Conservation (phyloP, 2,888 invertebrate genomes). For the Graphium colonna region DNA sequence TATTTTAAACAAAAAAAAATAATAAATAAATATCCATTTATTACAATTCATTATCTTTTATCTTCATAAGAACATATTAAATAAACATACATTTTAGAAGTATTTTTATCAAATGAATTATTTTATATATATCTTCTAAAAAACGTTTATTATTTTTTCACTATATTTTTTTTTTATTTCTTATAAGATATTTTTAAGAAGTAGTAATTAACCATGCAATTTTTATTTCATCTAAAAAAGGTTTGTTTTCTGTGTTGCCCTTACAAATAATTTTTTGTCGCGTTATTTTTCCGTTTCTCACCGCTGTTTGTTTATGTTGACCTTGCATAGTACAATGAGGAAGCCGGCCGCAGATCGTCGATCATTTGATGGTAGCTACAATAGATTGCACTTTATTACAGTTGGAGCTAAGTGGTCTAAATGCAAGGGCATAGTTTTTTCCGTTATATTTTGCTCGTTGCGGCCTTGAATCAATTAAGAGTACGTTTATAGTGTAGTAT, state of each 20-base stretch:
- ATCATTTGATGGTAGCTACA: conserved; percentile 32
- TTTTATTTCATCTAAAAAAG: background rate
- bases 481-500: no score
- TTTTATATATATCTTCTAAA: no score
- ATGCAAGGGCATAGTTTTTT: conserved; percentile 1
- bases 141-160: no score
- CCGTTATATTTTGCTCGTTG: background rate
- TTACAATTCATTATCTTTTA: no score
- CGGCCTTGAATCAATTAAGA: background rate
- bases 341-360: conserved; percentile 31
- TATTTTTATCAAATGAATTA: no score
- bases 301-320: conserved; percentile 26
- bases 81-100: no score
- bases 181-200: no score
- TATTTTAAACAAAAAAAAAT: no score
- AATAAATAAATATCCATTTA: no score
- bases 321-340: conserved; percentile 36
- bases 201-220: no score
- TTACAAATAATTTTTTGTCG: background rate
- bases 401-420: conserved; percentile 1
- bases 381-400: conserved; percentile 22
- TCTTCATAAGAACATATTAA: no score
- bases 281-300: background rate
- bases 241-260: background rate
- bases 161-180: no score